These are phyloP conservation scores for Diachrysia chrysitis DNA, from an alignment of 2,888 invertebrate genomes.

Conservation along the genomic window DNA sequence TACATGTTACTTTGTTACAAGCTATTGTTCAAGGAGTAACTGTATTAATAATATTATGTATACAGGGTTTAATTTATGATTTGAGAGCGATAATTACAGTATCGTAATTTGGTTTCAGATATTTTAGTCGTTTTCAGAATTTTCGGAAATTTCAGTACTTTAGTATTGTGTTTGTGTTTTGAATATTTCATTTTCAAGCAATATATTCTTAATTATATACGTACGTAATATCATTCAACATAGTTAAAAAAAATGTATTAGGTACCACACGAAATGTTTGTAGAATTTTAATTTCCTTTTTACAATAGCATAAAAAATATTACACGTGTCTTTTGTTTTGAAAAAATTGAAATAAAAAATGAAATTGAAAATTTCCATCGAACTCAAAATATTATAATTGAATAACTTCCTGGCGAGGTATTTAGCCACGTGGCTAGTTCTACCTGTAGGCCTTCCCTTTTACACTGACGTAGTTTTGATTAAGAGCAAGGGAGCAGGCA, in stretches of 20 bases:
- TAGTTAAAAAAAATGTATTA: too few species aligned
- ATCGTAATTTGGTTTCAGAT: conserved; percentile 9
- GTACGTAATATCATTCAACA: too few species aligned
- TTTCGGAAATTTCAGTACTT: neutral
- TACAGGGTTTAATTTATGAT: conserved; percentile 26
- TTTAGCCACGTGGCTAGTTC: conserved; percentile 78
- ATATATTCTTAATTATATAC: neutral
- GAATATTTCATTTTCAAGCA: conserved; percentile 6
- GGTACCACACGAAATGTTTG: too few species aligned
- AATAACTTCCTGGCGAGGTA: conserved; percentile 72
- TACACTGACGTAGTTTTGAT: conserved; percentile 80
- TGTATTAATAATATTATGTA: conserved; percentile 31
- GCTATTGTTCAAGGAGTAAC: conserved; percentile 47
- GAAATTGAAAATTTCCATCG: conserved; percentile 65
- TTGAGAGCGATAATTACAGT: conserved; percentile 14
- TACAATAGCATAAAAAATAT: too few species aligned
- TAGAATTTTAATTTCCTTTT: too few species aligned
- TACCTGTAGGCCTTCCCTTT: conserved; percentile 78
- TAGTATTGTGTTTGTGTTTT: neutral
- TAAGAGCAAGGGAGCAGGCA: conserved; percentile 85
- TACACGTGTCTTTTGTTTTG: too few species aligned
- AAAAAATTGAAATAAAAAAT: conserved; percentile 24
- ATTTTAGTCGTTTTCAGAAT: conserved; percentile 12
- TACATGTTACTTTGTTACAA: conserved; percentile 54
- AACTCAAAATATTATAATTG: conserved; percentile 70